phyloP scores from a whole-genome alignment of 2,113 vertebrate species.

The Rostratula benghalensis region DNA sequence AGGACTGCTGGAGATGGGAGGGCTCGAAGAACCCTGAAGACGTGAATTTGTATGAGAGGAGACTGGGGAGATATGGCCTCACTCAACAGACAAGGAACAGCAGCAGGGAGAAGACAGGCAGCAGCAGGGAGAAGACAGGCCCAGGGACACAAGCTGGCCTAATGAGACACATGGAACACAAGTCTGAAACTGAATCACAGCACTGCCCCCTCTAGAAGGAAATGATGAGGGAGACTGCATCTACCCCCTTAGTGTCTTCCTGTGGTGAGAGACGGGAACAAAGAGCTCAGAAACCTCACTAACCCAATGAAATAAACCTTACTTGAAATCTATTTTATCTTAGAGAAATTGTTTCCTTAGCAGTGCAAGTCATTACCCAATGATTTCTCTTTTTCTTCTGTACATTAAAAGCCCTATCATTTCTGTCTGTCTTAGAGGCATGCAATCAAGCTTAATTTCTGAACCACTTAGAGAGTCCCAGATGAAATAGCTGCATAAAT shows the following conservation, averaged over 20 bases:
- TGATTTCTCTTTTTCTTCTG: not conserved
- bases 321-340: not conserved
- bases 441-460: not conserved
- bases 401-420: not conserved
- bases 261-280: fast-evolving
- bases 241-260: not conserved
- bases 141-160: not conserved
- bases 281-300: not conserved
- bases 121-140: not conserved
- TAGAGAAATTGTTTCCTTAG: not conserved
- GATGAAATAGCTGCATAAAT: not conserved
- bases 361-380: not conserved
- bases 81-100: not conserved
- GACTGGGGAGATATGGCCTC: not conserved
- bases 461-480: not conserved
- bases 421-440: not conserved
- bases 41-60: not conserved
- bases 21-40: not conserved
- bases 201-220: not conserved
- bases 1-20: not conserved
- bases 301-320: not conserved
- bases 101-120: not conserved
- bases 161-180: too few relatives aligned
- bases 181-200: not conserved
- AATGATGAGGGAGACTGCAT: not conserved